phyloP scores from a whole-genome alignment of 2,113 vertebrate genomes.

The Diphyllodes magnificus region DNA sequence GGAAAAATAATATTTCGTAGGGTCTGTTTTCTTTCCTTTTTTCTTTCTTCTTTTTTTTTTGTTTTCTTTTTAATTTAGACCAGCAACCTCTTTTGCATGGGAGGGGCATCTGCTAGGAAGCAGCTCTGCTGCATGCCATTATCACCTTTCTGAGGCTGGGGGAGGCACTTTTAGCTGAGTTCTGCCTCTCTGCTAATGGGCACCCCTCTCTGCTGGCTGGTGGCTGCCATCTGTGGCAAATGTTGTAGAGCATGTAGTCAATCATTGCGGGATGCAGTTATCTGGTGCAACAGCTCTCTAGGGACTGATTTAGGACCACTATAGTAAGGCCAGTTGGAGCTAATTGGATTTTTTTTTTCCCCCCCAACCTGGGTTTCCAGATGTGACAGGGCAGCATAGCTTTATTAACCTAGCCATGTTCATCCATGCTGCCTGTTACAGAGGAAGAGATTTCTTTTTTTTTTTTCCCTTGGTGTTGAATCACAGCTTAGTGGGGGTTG shows the following conservation, averaged over 20 bases:
- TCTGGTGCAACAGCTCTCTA: conserved; percentile 24
- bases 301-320: conserved; percentile 49
- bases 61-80: background rate
- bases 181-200: conserved; percentile 18
- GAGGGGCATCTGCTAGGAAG: background rate
- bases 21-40: background rate
- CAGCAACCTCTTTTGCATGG: background rate
- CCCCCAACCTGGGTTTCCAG: background rate
- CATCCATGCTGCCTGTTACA: background rate
- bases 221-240: conserved; percentile 32
- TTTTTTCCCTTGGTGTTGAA: background rate
- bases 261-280: background rate
- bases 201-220: background rate
- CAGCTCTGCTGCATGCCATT: background rate
- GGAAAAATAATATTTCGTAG: background rate
- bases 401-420: background rate
- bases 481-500: conserved; percentile 13
- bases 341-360: background rate
- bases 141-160: background rate
- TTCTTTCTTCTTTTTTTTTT: too few species aligned
- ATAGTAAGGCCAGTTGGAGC: background rate
- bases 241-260: background rate
- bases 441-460: background rate
- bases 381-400: conserved; percentile 13
- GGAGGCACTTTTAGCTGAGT: background rate